These are phyloP conservation scores for Campylorhamphus procurvoides DNA, from an alignment of 2,113 vertebrate genomes.

Conservation along the genomic window DNA sequence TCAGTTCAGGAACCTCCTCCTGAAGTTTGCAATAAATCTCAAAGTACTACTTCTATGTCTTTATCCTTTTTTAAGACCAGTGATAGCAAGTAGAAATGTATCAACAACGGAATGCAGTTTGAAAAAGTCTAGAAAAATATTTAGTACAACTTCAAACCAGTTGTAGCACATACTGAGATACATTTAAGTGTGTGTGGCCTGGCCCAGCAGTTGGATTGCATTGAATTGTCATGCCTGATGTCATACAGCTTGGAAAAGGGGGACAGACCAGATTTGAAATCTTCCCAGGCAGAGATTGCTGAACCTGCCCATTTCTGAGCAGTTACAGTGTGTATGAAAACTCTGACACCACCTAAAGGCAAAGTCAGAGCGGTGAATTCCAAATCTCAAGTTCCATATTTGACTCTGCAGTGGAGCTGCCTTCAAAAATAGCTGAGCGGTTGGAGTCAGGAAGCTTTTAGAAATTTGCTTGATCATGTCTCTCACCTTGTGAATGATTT, in stretches of 20 bases:
- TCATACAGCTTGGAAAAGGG: not conserved
- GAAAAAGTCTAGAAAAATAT: not conserved
- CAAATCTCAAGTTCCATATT: not conserved
- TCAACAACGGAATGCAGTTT: not conserved
- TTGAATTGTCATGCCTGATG: not conserved
- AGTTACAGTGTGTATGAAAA: not conserved
- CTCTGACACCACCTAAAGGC: not conserved
- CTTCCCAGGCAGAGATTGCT: not conserved
- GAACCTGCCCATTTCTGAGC: not conserved
- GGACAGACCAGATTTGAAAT: not conserved
- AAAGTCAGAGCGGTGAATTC: not conserved
- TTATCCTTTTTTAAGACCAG: not conserved
- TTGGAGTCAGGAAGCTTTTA: not conserved
- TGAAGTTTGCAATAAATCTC: not conserved
- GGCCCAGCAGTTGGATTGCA: not conserved
- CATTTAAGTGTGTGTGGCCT: not conserved
- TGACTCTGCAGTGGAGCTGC: not conserved
- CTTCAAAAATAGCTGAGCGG: not conserved
- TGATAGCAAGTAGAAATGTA: not conserved
- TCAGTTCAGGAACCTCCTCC: not conserved
- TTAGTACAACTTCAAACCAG: not conserved
- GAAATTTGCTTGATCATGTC: not conserved
- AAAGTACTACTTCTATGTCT: not conserved
- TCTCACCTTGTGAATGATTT: not conserved
- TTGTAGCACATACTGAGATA: rapidly evolving